Conservation (phyloP, 2,888 invertebrate species). For the Brenthis ino region DNA sequence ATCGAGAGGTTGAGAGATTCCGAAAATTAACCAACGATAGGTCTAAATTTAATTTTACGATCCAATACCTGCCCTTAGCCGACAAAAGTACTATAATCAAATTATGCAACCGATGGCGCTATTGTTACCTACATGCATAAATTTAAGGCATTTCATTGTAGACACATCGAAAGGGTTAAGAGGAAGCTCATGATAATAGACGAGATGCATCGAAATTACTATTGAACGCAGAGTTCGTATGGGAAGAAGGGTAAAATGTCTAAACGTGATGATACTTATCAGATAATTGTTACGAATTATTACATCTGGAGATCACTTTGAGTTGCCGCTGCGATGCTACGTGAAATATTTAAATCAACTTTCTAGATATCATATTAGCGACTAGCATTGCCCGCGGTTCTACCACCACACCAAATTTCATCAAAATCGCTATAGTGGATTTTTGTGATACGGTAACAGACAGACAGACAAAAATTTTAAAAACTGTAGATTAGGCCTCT, state of each 20-base stretch:
- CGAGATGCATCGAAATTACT: conserved; percentile 67
- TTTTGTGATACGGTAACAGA: too few species aligned
- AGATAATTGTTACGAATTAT: conserved; percentile 78
- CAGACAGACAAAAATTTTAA: too few species aligned
- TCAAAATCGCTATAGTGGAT: too few species aligned
- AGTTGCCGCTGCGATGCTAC: conserved; percentile 29
- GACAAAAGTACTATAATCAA: conserved; percentile 79
- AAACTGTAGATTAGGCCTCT: too few species aligned
- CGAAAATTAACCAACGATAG: conserved; percentile 81
- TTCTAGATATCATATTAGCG: neutral
- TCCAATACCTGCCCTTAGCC: conserved; percentile 75
- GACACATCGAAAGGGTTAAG: conserved; percentile 67
- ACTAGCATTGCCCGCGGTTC: too few species aligned
- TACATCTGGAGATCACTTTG: conserved; percentile 61
- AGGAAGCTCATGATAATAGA: conserved; percentile 67
- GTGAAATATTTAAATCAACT: conserved; percentile 7
- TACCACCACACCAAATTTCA: too few species aligned
- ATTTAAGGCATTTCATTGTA: conserved; percentile 76
- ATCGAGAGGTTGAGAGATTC: conserved; percentile 72
- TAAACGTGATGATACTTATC: conserved; percentile 74
- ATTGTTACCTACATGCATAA: conserved; percentile 78
- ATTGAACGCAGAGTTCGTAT: conserved; percentile 69
- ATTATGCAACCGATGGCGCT: conserved; percentile 79
- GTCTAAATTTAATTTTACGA: conserved; percentile 81
- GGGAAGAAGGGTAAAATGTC: conserved; percentile 72